Percentiles rank a stretch among this genome's conserved stretches.
phyloP scores from a whole-genome alignment of 2,797 vertebrate genomes.

The Scyliorhinus canicula region DNA sequence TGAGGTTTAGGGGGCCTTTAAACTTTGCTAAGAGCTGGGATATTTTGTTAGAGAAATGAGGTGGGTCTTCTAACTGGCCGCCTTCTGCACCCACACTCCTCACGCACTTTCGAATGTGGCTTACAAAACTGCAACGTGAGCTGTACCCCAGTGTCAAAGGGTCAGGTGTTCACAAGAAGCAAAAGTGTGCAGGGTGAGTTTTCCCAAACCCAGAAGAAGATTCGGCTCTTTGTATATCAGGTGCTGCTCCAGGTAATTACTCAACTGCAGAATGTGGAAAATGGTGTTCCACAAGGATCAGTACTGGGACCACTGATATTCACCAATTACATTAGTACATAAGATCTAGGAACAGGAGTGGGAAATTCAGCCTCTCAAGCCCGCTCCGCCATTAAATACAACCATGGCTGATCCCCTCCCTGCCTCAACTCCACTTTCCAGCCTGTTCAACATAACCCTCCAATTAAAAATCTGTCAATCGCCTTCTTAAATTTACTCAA shows the following conservation, averaged over 20 bases:
- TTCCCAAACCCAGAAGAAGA: neutral
- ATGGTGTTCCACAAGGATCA: neutral
- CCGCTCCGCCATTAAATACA: too few relatives aligned
- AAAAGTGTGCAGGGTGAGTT: neutral
- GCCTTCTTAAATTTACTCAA: too few relatives aligned
- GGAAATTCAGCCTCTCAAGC: too few relatives aligned
- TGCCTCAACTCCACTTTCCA: too few relatives aligned
- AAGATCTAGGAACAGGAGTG: too few relatives aligned
- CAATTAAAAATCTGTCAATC: too few relatives aligned
- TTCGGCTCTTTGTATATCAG: neutral
- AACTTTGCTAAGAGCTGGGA: neutral
- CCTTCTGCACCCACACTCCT: neutral
- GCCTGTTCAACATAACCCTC: too few relatives aligned
- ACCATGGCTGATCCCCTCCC: too few relatives aligned
- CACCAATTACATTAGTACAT: too few relatives aligned
- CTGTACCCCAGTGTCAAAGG: too few relatives aligned
- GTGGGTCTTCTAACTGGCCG: neutral
- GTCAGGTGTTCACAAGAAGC: neutral
- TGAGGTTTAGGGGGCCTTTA: neutral
- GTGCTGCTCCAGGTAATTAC: neutral
- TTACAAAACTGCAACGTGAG: neutral
- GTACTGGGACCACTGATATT: neutral
- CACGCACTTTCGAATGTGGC: neutral
- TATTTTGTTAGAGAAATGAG: neutral
- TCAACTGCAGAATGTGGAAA: neutral